Evolutionary conservation across 2,113 vertebrate species (phyloP).

Genomic region (Nothocercus nigrocapillus): DNA sequence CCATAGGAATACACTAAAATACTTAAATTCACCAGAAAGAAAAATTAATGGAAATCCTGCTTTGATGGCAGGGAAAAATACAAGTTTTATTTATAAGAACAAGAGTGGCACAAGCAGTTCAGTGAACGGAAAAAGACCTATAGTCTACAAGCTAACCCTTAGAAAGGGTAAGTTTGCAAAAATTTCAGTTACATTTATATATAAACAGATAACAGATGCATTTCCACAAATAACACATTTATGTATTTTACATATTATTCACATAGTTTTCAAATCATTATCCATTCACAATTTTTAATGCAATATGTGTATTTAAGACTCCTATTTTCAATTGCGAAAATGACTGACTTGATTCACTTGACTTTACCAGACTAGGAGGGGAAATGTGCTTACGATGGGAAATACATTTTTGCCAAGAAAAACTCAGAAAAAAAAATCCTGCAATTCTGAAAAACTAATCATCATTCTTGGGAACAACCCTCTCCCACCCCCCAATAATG

Average conservation of each 20-base stretch:
- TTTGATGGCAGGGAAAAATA: constrained; percentile 65
- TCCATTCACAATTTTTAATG: constrained; percentile 24
- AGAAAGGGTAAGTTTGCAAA: constrained; percentile 49
- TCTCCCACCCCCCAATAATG: neutral
- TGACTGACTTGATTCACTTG: neutral
- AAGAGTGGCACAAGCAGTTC: constrained; percentile 51
- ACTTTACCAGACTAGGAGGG: constrained; percentile 10
- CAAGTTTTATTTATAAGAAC: constrained; percentile 51
- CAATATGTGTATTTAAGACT: neutral
- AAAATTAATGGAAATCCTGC: constrained; percentile 38
- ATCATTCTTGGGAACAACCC: constrained; percentile 1
- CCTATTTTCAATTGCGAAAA: constrained; percentile 39
- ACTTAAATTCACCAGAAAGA: constrained; percentile 61
- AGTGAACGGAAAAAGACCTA: constrained; percentile 47
- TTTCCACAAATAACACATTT: constrained; percentile 61
- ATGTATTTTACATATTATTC: constrained; percentile 23
- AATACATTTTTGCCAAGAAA: neutral
- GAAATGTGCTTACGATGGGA: constrained; percentile 9
- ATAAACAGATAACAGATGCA: constrained; percentile 21
- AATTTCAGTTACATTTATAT: constrained; percentile 50
- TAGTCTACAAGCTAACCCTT: constrained; percentile 43
- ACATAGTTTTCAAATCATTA: constrained; percentile 16
- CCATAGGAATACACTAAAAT: constrained; percentile 74
- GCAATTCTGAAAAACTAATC: constrained; percentile 4
- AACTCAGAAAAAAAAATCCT: neutral